Evolutionary conservation across 2,113 vertebrate species (phyloP), one percentile per base, ranked within the genome.

Genomic region (Antennarius striatus): DNA sequence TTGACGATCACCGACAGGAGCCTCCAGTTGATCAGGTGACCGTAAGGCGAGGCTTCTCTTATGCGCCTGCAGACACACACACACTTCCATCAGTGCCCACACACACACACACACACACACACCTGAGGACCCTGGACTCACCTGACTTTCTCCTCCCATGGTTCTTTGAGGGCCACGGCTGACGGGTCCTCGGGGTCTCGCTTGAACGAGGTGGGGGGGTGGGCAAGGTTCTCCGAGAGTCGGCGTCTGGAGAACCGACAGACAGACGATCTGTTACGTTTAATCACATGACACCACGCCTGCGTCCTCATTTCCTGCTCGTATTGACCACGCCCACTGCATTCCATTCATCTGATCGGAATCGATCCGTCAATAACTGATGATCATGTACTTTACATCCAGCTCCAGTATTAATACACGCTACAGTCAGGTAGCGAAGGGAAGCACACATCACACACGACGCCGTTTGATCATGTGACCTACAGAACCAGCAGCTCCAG

Each of bases 91-190:
- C 22, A 22, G 22, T 22, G 22, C 32, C 51, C 48, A 63, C 39
- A 17, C 46, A 16, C n/a, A 15, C 36, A 14, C 5, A 7, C 13
- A 49, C n/a, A 8, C 15, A 14, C 8, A n/a, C 47, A 49, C 47
- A 9, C 49, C 10, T 49, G 5, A 15, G 47, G 13, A 22, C 22
- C 47, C 47, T 6, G 13, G 42, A 55, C 91, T 63, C 28, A 96
- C 97, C 95, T 89, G 74, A 98, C 97, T 95, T 98, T 98, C 82
- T 98, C 97, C 88, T 97, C 93, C 97, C 97, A 98, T 14, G 97
- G 97, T 65, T 98, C 97, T 71, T 98, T 98, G 58, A 98, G 94
- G 43, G 96, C 97, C 2, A 98, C 96, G 0, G 97, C 96, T 0
- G 97, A 98, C 0, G 97, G 97, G 68, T 98, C 97, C 85, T 98